A percentile compares a stretch with the other conserved stretches of the same genome.
Evolutionary conservation across 2,888 invertebrate species (phyloP).

Genomic region (Stratiomys singularior): DNA sequence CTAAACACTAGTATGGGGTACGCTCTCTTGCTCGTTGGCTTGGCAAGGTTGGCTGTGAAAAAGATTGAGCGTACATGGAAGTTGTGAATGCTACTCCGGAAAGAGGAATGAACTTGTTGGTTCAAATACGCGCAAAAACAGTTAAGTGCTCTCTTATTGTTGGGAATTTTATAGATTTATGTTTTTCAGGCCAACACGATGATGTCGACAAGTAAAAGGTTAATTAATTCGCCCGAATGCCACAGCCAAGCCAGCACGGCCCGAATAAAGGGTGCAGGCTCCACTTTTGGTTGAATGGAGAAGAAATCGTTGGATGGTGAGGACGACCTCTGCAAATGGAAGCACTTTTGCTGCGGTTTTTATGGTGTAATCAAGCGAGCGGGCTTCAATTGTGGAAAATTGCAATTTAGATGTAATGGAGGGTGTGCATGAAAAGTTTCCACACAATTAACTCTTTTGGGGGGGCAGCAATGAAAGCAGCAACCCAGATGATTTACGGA

Average conservation of each 20-base stretch:
- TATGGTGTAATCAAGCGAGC: constrained; percentile 8
- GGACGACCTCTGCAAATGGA: neutral
- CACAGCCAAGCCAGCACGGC: neutral
- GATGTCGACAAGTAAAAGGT: constrained; percentile 26
- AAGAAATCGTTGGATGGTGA: neutral
- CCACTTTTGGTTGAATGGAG: no score
- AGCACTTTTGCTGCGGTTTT: constrained; percentile 25
- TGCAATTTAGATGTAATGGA: constrained; percentile 18
- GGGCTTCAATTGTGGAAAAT: constrained; percentile 19
- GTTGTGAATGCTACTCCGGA: neutral
- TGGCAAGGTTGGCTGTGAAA: neutral
- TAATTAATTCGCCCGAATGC: constrained; percentile 39
- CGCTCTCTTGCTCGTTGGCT: no score
- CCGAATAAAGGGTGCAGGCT: no score
- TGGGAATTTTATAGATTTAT: constrained; percentile 34
- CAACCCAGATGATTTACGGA: no score
- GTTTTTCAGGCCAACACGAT: constrained; percentile 6
- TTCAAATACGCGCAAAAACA: neutral
- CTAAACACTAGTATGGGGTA: neutral
- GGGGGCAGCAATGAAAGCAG: neutral
- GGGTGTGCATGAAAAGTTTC: neutral
- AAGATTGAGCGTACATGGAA: neutral
- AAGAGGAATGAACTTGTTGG: constrained; percentile 30
- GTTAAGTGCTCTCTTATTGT: constrained; percentile 15
- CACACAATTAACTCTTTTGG: constrained; percentile 3